Evolutionary conservation across 2,888 invertebrate genomes (phyloP), one percentile per base, ranked within the genome.

Genomic region (Luffia ferchaultella): DNA sequence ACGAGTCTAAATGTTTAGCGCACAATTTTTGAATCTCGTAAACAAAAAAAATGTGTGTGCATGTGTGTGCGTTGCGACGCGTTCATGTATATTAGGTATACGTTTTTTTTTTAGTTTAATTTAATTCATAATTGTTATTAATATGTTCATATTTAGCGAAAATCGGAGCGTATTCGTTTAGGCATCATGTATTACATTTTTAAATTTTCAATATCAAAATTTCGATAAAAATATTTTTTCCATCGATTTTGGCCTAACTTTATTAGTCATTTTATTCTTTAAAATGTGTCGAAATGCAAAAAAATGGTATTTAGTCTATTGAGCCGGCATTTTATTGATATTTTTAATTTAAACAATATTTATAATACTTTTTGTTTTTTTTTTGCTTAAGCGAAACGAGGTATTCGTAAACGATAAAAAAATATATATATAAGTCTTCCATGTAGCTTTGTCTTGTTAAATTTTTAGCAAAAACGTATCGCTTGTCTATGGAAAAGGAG

Each of bases 11-110:
- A 48, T 16, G 12, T 16, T 12, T 19, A 18, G 19, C 12, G 20
- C 2, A 42, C 30, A 18, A 49, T 15, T 45, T 40, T 45, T 49
- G 44, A 44, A 43, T 15, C 20, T 2, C 9, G 30, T 12, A 3
- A 30, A 30, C n/a, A 65, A 64, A 68, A 65, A 66, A 66, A 65
- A 67, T 64, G 68, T 69, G 70, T 65, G 67, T 41, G 20, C 19
- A 45, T 40, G 47, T 20, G 46, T 48, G 18, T 68, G 70, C 69
- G 74, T 73, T 59, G 73, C 76, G 82, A 77, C 75, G 73, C 75
- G 82, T 83, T 82, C 79, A 80, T 67, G 79, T 83, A 73, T 67
- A 64, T n/a, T 76, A 77, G 68, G 65, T 60, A 63, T 74, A 71
- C 67, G 68, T 67, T 69, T 52, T 55, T 55, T 50, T 52, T 52